Evolutionary conservation across 1,140 invertebrate species (phyloP), one percentile per base, ranked within the genome.

Genomic region (Drosophila miranda): DNA sequence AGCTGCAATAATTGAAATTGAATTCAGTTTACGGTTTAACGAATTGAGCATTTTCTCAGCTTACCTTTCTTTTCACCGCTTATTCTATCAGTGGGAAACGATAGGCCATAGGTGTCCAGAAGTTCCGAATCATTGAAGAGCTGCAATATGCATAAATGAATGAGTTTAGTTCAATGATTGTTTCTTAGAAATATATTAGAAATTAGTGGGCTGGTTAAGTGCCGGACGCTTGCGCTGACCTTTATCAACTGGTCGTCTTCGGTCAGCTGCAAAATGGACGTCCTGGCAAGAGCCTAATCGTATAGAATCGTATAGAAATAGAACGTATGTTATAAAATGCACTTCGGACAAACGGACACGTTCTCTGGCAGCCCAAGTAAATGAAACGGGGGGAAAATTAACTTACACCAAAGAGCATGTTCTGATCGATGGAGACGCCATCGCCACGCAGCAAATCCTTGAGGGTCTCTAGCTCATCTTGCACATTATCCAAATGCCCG

Each of bases 351-450:
- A n/a, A 71, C 77, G 60, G 68, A 81, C 60, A 48, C n/a, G 42
- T 61, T 11, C 42, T 28, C 30, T 14, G 16, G 30, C 14, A 34
- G 30, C 34, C 34, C 34, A 38, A 38, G 9, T 41, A 16, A n/a
- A 55, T 55, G 23, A 16, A 13, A 19, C 11, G 6, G 21, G n/a
- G 30, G 19, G 16, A 14, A 43, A 58, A 11, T 19, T 26, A 9
- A 94, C 94, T 93, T 93, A 97, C 96, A 90, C 94, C 94, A 78
- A 96, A 81, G 57, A 97, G 91, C 58, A 95, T 94, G 73, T 95
- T 96, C 26, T 95, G 93, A 90, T 97, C 96, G 54, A 97, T 92
- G 42, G 93, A 93, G 73, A 94, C 94, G 34, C 92, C 91, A 64
- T 93, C 94, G 60, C 93, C 92, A 49, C 93, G 92, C 11, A 97